Conservation (phyloP, 30 jellyfish, hydroid and myxozoan genomes). For the Calvadosia cruxmelitensis region DNA sequence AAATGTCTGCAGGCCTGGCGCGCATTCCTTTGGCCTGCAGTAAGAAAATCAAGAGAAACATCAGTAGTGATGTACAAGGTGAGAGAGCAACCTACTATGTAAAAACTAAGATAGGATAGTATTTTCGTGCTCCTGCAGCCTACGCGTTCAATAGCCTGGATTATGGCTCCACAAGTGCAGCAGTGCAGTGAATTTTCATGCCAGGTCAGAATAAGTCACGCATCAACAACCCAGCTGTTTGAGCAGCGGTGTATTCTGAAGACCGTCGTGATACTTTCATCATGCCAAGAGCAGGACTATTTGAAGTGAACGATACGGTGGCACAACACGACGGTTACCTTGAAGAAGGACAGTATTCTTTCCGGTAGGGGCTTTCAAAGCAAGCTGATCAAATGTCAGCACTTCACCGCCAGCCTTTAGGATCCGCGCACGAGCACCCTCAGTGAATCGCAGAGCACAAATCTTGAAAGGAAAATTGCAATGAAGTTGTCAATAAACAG, state of each 20-base stretch:
- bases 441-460: constrained; percentile 89
- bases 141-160: no score
- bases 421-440: constrained; percentile 93
- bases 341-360: constrained; percentile 85
- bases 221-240: not conserved
- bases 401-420: constrained; percentile 94
- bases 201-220: not conserved
- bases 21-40: constrained; percentile 88
- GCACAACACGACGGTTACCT: constrained; percentile 32
- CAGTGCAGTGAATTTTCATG: not conserved
- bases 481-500: no score
- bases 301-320: no score
- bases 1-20: constrained; percentile 83
- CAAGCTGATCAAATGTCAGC: constrained; percentile 91
- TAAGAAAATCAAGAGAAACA: no score
- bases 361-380: constrained; percentile 93
- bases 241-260: not conserved
- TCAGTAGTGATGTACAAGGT: no score
- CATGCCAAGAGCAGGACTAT: no score
- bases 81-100: no score
- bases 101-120: no score
- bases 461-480: constrained; percentile 39
- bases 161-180: no score
- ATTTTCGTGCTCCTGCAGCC: no score
- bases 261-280: no score